Evolutionary conservation across 2,797 vertebrate genomes (phyloP).

Genomic region (Helarctos malayanus): DNA sequence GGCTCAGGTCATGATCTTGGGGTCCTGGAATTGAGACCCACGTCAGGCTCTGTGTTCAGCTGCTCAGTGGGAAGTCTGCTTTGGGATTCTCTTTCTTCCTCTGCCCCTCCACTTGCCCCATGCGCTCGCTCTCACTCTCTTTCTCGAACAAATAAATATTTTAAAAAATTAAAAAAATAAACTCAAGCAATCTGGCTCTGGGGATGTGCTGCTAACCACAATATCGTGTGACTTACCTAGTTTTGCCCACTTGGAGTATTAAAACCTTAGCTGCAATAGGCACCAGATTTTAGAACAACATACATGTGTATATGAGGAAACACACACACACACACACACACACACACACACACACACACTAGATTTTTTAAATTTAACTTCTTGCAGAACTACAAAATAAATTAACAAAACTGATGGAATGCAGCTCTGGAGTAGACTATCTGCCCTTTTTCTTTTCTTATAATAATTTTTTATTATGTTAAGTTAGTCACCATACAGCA

Average conservation of each 20-base stretch:
- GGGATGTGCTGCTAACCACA: not conserved
- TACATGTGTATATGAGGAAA: not conserved
- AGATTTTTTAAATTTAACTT: not conserved
- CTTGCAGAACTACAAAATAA: not conserved
- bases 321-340: not conserved
- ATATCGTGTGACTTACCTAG: not conserved
- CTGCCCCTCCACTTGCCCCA: no score
- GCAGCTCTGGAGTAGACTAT: not conserved
- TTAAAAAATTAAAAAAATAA: no score
- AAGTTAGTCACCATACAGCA: no score
- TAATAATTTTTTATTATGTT: no score
- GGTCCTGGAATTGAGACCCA: no score
- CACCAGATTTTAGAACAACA: not conserved
- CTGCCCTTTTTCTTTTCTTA: not conserved
- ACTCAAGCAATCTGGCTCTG: not conserved
- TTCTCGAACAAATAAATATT: no score
- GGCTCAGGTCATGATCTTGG: no score
- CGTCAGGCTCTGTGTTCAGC: no score
- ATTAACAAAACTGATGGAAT: slow-evolving; percentile 6
- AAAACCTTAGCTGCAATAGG: not conserved
- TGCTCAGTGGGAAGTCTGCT: no score
- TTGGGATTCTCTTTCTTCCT: no score
- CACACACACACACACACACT: not conserved
- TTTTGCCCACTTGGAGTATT: not conserved
- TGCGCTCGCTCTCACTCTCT: no score